Evolutionary conservation across 2,888 invertebrate species (phyloP).

Genomic region (Pandemis heparana): DNA sequence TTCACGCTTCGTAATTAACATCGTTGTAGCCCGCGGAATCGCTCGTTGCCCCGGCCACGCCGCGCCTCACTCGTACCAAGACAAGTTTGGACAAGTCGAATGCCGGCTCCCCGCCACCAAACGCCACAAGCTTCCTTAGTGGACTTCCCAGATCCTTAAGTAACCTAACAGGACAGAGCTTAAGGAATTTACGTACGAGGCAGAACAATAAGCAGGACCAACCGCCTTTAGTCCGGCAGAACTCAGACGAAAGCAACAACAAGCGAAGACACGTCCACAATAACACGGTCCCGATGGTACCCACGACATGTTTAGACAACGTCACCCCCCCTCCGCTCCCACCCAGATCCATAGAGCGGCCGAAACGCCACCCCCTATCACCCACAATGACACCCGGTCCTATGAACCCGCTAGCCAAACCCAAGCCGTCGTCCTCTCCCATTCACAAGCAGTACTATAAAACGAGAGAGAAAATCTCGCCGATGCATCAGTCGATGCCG

Average conservation of each 20-base stretch:
- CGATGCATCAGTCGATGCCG: slow-evolving; percentile 73
- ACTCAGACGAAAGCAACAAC: slow-evolving; percentile 64
- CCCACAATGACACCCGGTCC: slow-evolving; percentile 51
- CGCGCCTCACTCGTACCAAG: slow-evolving; percentile 51
- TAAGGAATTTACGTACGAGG: slow-evolving; percentile 68
- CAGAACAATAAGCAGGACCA: slow-evolving; percentile 57
- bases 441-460: slow-evolving; percentile 59
- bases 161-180: slow-evolving; percentile 80
- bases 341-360: slow-evolving; percentile 67
- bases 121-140: slow-evolving; percentile 70
- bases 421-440: slow-evolving; percentile 56
- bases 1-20: slow-evolving; percentile 42
- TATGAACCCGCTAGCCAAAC: slow-evolving; percentile 61
- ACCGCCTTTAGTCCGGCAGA: slow-evolving; percentile 66
- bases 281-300: slow-evolving; percentile 73
- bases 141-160: slow-evolving; percentile 78
- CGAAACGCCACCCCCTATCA: slow-evolving; percentile 60
- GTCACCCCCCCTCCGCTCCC: slow-evolving; percentile 74
- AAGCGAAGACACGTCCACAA: slow-evolving; percentile 64
- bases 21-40: slow-evolving; percentile 50
- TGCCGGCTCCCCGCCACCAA: slow-evolving; percentile 51
- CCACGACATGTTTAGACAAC: slow-evolving; percentile 77
- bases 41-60: slow-evolving; percentile 49
- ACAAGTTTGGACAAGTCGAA: slow-evolving; percentile 51
- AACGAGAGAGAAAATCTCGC: slow-evolving; percentile 52